phyloP scores from a whole-genome alignment of 1,140 invertebrate genomes.

The Diabrotica undecimpunctata region DNA sequence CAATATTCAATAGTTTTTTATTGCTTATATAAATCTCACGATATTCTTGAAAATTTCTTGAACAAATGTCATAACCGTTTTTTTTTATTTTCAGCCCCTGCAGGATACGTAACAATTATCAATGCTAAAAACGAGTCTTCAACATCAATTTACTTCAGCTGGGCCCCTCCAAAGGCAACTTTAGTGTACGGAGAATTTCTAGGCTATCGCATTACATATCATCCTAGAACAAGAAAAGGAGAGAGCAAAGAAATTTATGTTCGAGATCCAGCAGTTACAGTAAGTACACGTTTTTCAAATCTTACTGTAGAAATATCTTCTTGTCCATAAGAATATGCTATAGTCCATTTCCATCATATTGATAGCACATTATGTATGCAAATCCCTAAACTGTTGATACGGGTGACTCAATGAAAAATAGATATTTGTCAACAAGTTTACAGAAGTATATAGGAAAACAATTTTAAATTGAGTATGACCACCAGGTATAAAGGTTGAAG shows the following conservation, averaged over 20 bases:
- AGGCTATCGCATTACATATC: constrained; percentile 68
- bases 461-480: too few relatives aligned
- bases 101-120: constrained; percentile 68
- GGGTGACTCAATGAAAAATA: too few relatives aligned
- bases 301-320: neutral
- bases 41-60: too few relatives aligned
- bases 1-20: too few relatives aligned
- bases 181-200: constrained; percentile 77
- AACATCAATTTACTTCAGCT: constrained; percentile 66
- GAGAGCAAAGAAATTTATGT: constrained; percentile 66
- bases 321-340: too few relatives aligned
- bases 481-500: too few relatives aligned
- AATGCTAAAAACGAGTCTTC: constrained; percentile 68
- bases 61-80: neutral
- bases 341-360: too few relatives aligned
- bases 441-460: too few relatives aligned
- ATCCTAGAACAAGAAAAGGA: constrained; percentile 57
- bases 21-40: too few relatives aligned
- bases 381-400: too few relatives aligned
- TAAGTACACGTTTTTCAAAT: constrained; percentile 39
- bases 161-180: constrained; percentile 63
- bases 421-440: too few relatives aligned
- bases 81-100: constrained; percentile 57
- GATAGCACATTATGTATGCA: too few relatives aligned
- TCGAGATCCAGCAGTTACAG: constrained; percentile 62